Evolutionary conservation across 2,113 vertebrate genomes (phyloP).

Genomic region (Conger conger): DNA sequence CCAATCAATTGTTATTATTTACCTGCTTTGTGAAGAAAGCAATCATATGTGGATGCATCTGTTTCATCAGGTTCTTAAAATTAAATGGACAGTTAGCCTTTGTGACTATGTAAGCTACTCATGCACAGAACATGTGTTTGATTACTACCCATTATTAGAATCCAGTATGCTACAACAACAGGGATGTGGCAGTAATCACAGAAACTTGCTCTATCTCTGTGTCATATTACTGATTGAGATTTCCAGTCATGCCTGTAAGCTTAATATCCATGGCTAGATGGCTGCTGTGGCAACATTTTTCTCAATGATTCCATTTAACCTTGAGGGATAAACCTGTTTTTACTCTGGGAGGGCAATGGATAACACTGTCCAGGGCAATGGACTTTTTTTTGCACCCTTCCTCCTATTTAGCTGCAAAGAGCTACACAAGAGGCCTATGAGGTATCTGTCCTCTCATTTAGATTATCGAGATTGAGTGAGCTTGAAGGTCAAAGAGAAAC

Average conservation of each 20-base stretch:
- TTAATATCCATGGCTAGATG: constrained; percentile 8
- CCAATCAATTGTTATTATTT: neutral
- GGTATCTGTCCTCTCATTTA: neutral
- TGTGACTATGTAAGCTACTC: neutral
- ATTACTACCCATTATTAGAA: neutral
- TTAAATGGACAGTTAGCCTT: neutral
- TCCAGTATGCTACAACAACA: neutral
- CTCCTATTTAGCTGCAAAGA: neutral
- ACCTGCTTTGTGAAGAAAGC: neutral
- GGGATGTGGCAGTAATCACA: constrained; percentile 14
- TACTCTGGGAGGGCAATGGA: constrained; percentile 11
- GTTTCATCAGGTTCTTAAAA: neutral
- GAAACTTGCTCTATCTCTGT: constrained; percentile 16
- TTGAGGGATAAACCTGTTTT: constrained; percentile 23
- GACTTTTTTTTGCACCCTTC: constrained; percentile 7
- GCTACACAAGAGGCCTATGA: neutral
- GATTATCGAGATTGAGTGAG: constrained; percentile 6
- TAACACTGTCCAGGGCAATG: constrained; percentile 6
- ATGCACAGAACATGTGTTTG: neutral
- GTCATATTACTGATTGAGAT: constrained; percentile 16
- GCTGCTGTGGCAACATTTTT: constrained; percentile 25
- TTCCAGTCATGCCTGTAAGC: constrained; percentile 16
- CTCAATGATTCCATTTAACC: constrained; percentile 26
- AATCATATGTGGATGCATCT: neutral
- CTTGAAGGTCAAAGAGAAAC: constrained; percentile 20